Evolutionary conservation across 2,888 invertebrate genomes (phyloP).

Genomic region (Cephus pulcher): DNA sequence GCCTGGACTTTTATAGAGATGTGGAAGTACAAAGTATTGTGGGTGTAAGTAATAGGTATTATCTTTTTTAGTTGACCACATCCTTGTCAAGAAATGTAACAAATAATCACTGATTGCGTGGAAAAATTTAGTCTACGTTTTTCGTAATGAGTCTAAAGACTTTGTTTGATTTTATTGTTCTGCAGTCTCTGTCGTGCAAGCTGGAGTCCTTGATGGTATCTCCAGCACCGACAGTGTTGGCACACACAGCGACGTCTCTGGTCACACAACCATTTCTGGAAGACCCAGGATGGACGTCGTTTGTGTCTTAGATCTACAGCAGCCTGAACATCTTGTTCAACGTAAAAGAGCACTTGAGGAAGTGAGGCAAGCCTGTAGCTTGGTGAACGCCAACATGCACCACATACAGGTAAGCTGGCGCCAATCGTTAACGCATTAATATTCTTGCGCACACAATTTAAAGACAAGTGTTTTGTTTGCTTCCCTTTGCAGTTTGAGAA

Average conservation of each 20-base stretch:
- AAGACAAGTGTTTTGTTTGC: neutral
- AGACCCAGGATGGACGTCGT: conserved; percentile 88
- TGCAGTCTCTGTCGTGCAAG: conserved; percentile 15
- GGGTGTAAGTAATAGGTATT: neutral
- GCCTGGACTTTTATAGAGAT: neutral
- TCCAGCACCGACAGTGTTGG: conserved; percentile 72
- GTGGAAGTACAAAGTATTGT: neutral
- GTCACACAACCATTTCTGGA: conserved; percentile 66
- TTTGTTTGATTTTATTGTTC: conserved; percentile 9
- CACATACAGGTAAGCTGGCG: conserved; percentile 78
- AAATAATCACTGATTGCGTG: neutral
- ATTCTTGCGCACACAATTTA: neutral
- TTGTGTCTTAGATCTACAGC: conserved; percentile 85
- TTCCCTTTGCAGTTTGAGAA: conserved; percentile 86
- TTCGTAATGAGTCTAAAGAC: neutral
- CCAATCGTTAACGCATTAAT: neutral
- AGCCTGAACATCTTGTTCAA: conserved; percentile 78
- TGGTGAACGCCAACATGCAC: conserved; percentile 84
- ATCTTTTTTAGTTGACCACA: neutral
- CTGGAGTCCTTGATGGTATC: conserved; percentile 46
- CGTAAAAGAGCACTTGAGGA: conserved; percentile 87
- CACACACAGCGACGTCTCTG: conserved; percentile 74
- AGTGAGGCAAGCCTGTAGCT: conserved; percentile 81
- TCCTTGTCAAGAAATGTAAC: neutral
- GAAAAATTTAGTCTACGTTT: neutral